A percentile compares a stretch with the other conserved stretches of the same genome.
These are phyloP conservation scores for Acheta domesticus DNA, from an alignment of 2,888 invertebrate species.

Conservation along the genomic window DNA sequence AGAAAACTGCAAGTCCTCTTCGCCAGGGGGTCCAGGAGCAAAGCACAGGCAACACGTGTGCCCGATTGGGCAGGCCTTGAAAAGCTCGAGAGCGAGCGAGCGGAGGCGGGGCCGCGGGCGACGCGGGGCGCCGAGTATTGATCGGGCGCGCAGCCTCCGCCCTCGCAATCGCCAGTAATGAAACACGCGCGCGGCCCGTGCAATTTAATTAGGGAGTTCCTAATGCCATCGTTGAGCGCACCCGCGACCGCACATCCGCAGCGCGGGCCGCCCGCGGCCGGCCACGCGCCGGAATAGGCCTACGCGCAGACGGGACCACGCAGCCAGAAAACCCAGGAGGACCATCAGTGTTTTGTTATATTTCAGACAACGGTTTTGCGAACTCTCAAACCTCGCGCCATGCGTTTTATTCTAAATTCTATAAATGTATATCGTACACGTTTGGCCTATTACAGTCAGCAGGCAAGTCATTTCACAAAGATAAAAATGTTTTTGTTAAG, in stretches of 20 bases:
- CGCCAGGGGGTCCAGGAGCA: no score
- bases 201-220: background rate
- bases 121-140: background rate
- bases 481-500: no score
- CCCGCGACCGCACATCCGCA: background rate
- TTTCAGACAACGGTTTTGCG: no score
- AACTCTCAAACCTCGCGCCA: no score
- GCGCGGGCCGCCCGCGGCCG: background rate
- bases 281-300: background rate
- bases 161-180: constrained; percentile 4
- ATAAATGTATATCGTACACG: no score
- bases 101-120: background rate
- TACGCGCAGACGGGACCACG: background rate
- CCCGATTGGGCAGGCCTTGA: no score
- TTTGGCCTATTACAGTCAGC: no score
- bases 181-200: background rate
- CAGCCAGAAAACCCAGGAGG: background rate
- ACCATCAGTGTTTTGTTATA: no score
- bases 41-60: no score
- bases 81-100: background rate
- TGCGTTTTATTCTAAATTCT: no score
- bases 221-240: background rate
- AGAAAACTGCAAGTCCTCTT: no score
- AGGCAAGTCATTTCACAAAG: no score
- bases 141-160: background rate